A percentile compares a stretch with the other conserved stretches of the same genome.
These are phyloP conservation scores for Cyphomyrus discorhynchus DNA, from an alignment of 2,113 vertebrate genomes.

Conservation along the genomic window DNA sequence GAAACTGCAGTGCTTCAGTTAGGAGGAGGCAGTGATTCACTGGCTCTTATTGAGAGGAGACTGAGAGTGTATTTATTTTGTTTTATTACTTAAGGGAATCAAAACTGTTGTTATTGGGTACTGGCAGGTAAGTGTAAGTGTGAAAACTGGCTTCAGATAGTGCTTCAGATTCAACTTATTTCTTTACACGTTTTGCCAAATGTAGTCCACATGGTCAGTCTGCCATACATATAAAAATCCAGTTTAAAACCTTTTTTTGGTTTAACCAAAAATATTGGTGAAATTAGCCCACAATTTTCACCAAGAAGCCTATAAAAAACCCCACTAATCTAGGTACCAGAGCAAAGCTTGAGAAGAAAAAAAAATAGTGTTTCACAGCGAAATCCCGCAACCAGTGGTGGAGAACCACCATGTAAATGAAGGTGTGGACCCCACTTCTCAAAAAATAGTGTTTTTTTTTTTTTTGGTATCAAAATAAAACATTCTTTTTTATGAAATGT, in stretches of 20 bases:
- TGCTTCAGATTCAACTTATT: not conserved
- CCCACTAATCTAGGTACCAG: not conserved
- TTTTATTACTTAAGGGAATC: not conserved
- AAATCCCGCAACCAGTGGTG: not conserved
- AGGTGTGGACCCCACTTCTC: slow-evolving; percentile 10
- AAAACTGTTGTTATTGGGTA: not conserved
- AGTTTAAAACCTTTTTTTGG: not conserved
- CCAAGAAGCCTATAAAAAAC: not conserved
- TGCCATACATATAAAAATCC: not conserved
- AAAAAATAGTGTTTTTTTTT: no score
- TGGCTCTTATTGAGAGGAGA: not conserved
- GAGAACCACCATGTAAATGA: no score
- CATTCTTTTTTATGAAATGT: no score
- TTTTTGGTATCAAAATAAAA: no score
- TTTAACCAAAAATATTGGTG: not conserved
- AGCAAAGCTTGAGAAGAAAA: not conserved
- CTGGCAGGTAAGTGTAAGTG: not conserved
- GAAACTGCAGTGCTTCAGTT: not conserved
- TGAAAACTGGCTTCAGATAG: not conserved
- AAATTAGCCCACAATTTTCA: not conserved
- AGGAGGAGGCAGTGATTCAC: not conserved
- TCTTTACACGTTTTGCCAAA: not conserved
- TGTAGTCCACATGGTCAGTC: not conserved
- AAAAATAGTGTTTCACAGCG: not conserved
- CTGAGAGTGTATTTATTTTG: not conserved